Base-by-base conservation (phyloP, 35 echinoderm and acorn worm genomes). In the Heliocidaris erythrogramma region DNA sequence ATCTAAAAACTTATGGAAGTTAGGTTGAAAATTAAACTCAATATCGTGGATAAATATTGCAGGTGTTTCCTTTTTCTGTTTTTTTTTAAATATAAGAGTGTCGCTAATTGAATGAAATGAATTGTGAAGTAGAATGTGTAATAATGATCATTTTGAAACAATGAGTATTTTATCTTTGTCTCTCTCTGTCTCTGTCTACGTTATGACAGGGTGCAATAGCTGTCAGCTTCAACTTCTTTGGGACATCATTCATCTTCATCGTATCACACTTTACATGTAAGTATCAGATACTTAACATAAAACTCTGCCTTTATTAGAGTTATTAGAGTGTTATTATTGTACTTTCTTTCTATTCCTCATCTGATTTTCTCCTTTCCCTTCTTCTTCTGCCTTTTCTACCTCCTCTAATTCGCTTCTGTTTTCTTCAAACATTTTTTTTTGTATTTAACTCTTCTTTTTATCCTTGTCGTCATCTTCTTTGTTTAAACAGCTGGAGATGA, bases 191-290 rank as follows among this genome's bases (percentile, higher is more conserved):
- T 27, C 61, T 71, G 6, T 18, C 24, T 78, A 4, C n/a, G 1
- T 21, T n/a, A 78, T 90, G 85, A 59, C 92, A 99, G 98, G 98
- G 98, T 92, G 98, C 98, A 94, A 95, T 99, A 48, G 98, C 96
- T 30, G 94, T 96, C 13, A 95, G 95, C 13, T 99, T 99, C 71
- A 99, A 96, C 60, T 99, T 99, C 97, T 99, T 99, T 97, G 98
- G 98, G 9, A 97, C 98, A 42, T 99, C 98, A 48, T 96, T 99
- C 32, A 71, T 99, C 13, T 99, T 99, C 71, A 96, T 99, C 85
- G 92, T 96, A 31, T 97, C 96, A 35, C 98, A 99, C 65, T 99
- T 99, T 50, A 96, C 97, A 86, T 95, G 97, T 98, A 94, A 97
- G 94, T 97, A 95, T 94, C 21, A 9, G 87, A 48, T 89, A 48